Conservation (phyloP, 2,113 vertebrate species). For the Chauna torquata region DNA sequence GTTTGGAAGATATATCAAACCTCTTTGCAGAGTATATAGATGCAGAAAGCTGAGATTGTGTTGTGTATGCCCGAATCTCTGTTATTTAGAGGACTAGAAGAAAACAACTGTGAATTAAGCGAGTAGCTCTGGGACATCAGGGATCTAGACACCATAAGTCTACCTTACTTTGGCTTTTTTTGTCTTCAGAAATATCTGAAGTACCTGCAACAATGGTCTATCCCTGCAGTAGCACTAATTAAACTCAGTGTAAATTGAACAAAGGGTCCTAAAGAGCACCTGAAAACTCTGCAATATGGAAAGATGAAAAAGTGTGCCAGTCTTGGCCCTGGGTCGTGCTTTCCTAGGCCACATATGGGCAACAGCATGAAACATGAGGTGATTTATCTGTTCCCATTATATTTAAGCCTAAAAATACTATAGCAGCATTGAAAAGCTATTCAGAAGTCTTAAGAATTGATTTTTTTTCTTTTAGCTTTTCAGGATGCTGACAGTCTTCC, state of each 20-base stretch:
- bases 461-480: background rate
- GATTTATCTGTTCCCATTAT: conserved; percentile 31
- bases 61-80: background rate
- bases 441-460: background rate
- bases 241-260: background rate
- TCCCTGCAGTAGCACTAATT: background rate
- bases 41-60: background rate
- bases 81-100: background rate
- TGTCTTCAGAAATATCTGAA: background rate
- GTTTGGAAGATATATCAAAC: background rate
- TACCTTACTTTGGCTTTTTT: background rate
- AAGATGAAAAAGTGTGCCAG: background rate
- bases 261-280: background rate
- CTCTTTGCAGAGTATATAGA: background rate
- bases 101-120: background rate
- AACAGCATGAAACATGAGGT: background rate
- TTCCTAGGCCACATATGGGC: background rate
- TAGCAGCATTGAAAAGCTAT: background rate
- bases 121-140: background rate
- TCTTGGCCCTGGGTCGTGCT: background rate
- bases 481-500: background rate
- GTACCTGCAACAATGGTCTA: background rate
- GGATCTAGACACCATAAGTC: background rate
- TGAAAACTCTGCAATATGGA: background rate
- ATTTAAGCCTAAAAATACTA: conserved; percentile 15